Evolutionary conservation across 2,888 invertebrate species (phyloP), one percentile per base, ranked within the genome.

Genomic region (Chaetogeoica ovagalla): DNA sequence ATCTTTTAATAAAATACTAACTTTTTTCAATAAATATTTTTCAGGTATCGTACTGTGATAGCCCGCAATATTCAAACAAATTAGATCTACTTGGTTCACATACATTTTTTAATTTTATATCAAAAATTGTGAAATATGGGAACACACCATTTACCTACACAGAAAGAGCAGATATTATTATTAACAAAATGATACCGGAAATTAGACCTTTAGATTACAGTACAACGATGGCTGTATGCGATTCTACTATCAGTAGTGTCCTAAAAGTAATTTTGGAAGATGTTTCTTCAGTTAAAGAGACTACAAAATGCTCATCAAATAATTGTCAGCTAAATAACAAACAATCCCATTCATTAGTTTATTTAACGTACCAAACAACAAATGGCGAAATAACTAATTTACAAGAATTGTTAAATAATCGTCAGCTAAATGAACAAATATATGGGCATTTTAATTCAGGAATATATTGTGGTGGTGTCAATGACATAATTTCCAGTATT

Each of bases 281-380:
- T 17, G n/a, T 65, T 39, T 39, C 65, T 2, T 37, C 65, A 6
- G n/a, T 39, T 8, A 43, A n/a, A 65, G 65, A 65, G 11, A 5
- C 65, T 11, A n/a, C 11, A 39, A 37, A n/a, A 21, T 65, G 65
- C n/a, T 15, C 65, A 5, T 17, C 17, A n/a, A 52, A 7, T 52
- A 65, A 39, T 5, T 65, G n/a, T 13, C 65, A n/a, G 13, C 13
- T 52, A 52, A 52, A 52, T 52, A 52, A 65, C n/a, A 65, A 39
- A 65, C 52, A 9, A 43, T 8, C 4, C 15, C 9, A 39, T 39
- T 9, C 39, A 11, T 39, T n/a, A 43, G 43, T 43, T 19, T 65
- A 43, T 65, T 43, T 69, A 21, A 52, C 69, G 8, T 69, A 69
- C 19, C 52, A 52, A 52, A 52, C 69, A 5, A n/a, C 37, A n/a